A percentile compares a stretch with the other conserved stretches of the same genome.
phyloP scores from a whole-genome alignment of 2,113 vertebrate species.

The Emydocephalus ijimae region DNA sequence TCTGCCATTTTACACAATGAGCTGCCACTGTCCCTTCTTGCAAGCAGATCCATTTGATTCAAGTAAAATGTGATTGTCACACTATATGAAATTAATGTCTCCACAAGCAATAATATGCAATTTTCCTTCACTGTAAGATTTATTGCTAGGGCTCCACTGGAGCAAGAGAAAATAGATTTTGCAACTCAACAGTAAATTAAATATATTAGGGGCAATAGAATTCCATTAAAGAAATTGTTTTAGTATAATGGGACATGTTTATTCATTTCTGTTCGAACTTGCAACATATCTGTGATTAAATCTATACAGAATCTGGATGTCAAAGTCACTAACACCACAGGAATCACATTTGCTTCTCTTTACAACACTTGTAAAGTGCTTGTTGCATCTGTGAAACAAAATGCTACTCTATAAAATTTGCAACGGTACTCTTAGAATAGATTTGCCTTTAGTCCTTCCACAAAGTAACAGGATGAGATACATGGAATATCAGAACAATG shows the following conservation, averaged over 20 bases:
- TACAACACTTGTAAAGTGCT: constrained; percentile 6
- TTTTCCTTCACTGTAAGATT: not conserved
- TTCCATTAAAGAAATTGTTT: constrained; percentile 36
- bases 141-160: constrained; percentile 29
- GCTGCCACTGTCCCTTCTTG: not conserved
- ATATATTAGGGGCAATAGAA: not conserved
- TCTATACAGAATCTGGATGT: constrained; percentile 8
- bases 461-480: constrained; percentile 34
- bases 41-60: not conserved
- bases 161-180: constrained; percentile 44
- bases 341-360: constrained; percentile 8
- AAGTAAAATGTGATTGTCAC: constrained; percentile 33
- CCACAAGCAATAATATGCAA: constrained; percentile 48
- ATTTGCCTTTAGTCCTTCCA: not conserved
- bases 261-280: constrained; percentile 9
- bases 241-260: rapidly evolving
- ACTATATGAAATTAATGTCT: constrained; percentile 55
- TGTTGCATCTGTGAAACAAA: constrained; percentile 10
- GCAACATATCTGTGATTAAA: constrained; percentile 18
- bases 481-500: constrained; percentile 44
- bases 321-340: constrained; percentile 26
- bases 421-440: constrained; percentile 52
- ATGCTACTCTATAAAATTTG: constrained; percentile 51
- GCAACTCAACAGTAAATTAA: constrained; percentile 31
- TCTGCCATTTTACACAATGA: not conserved